Base-by-base conservation (phyloP, 2,888 invertebrate species). In the Aphelenchoides bicaudatus region DNA sequence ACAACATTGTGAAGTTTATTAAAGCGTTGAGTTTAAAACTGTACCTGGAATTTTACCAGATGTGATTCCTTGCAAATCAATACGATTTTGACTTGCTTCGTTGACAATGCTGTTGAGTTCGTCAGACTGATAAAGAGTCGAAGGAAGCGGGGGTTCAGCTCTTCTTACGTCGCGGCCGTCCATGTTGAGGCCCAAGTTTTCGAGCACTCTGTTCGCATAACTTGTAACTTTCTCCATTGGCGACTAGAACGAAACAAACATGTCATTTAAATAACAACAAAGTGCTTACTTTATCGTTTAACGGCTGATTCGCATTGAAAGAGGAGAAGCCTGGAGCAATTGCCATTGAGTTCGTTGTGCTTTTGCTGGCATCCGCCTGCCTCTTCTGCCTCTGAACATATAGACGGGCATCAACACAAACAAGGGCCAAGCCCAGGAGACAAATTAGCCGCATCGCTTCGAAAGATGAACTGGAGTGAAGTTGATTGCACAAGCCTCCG, bases 1-100 rank as follows among this genome's bases (percentile, higher is more conserved):
- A n/a, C n/a, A n/a, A n/a, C n/a, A n/a, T n/a, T n/a, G n/a, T n/a
- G n/a, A n/a, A n/a, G n/a, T n/a, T n/a, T n/a, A n/a, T n/a, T n/a
- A n/a, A n/a, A n/a, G 65, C 5, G 63, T 57, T 5, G 65, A 58
- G 3, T 78, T 78, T n/a, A 79, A 78, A 1, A 79, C 79, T 25
- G 79, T 64, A 25, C 75, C 78, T 34, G 76, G 72, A 30, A 79
- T 73, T 47, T 67, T 62, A 19, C 75, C 75, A 28, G 62, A 59
- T 13, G 72, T 61, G 28, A 74, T 39, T 31, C 75, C 74, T 27
- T 75, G 75, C 19, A 77, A 62, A 51, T 77, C 77, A 51, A 77
- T 67, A 47, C 75, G 62, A 55, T 77, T 74, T 39, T 71, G 63
- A 55, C 65, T 63, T 6, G 75, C 73, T 25, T 68, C 70, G 38